Evolutionary conservation across 1,140 invertebrate species (phyloP), one percentile per base, ranked within the genome.

Genomic region (Bombyx mandarina): DNA sequence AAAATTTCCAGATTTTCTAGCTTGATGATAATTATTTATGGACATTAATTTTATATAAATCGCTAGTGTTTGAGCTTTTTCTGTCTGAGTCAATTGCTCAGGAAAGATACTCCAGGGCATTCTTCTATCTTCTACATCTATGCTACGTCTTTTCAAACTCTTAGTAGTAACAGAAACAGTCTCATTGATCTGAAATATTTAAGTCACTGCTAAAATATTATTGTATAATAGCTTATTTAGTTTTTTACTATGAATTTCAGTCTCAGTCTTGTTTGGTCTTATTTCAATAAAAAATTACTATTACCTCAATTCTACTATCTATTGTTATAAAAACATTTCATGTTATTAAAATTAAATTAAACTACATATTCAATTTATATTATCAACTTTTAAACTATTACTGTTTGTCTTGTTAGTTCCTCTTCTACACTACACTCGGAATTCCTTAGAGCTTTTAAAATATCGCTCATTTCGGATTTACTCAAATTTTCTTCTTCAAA

Each of bases 41-140:
- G 82, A 83, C 80, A 85, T 85, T 9, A 83, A 57, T 67, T 85
- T 85, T 9, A 85, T 81, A 12, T 87, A 85, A n/a, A 82, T 79
- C 35, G 80, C 75, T 12, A 85, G 72, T 10, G 77, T 73, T 43
- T 74, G 71, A 3, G 82, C 82, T 70, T 82, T 82, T 54, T 87
- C 81, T 43, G 78, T 73, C 53, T 73, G 68, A 45, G 73, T 77
- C 52, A 82, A 58, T 42, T 69, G 65, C 9, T 54, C 67, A 6
- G 87, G 85, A 12, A 89, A 72, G n/a, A 89, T 61, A 58, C 85
- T 85, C 87, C 87, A 89, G 12, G 87, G 87, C 71, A 89, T 71
- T 26, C 87, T 69, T 48, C 86, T 82, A 52, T 89, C 87, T 61
- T 63, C 75, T 3, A 86, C 85, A 73, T 84, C 82, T 44, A 81